Conservation (phyloP, 1,140 invertebrate genomes). For the Drosophila busckii region DNA sequence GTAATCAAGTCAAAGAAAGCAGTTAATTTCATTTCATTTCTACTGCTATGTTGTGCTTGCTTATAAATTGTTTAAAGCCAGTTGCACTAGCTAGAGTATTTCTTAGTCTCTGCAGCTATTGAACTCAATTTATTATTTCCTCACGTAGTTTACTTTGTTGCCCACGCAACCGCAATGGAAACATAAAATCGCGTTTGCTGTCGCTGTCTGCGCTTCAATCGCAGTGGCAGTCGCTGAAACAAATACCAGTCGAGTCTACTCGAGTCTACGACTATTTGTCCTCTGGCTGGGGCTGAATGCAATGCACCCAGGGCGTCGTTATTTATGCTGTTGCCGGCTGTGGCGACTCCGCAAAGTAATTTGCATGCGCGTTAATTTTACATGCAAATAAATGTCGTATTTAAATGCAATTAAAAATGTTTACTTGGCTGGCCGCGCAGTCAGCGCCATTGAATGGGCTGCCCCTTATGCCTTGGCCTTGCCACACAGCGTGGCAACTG, state of each 20-base stretch:
- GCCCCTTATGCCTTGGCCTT: constrained; percentile 42
- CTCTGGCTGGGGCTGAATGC: too few relatives aligned
- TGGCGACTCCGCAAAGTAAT: constrained; percentile 62
- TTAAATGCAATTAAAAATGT: constrained; percentile 79
- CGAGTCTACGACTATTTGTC: too few relatives aligned
- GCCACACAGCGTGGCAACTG: background rate
- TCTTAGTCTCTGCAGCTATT: background rate
- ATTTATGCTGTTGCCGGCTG: constrained; percentile 35
- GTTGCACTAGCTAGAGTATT: constrained; percentile 12
- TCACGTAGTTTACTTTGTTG: constrained; percentile 7
- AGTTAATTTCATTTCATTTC: too few relatives aligned
- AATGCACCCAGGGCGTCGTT: constrained; percentile 17
- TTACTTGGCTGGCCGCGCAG: constrained; percentile 69
- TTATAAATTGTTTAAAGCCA: too few relatives aligned
- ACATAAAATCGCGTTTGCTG: constrained; percentile 40
- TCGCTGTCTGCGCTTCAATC: too few relatives aligned
- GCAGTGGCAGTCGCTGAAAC: too few relatives aligned
- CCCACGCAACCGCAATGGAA: constrained; percentile 62
- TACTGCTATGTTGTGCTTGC: too few relatives aligned
- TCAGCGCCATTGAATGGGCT: too few relatives aligned
- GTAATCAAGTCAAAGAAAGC: too few relatives aligned
- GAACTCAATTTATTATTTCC: too few relatives aligned
- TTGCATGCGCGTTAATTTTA: constrained; percentile 77
- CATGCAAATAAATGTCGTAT: constrained; percentile 78
- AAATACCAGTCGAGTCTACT: too few relatives aligned